Evolutionary conservation across 2,113 vertebrate species (phyloP).

Genomic region (Pheucticus melanocephalus): DNA sequence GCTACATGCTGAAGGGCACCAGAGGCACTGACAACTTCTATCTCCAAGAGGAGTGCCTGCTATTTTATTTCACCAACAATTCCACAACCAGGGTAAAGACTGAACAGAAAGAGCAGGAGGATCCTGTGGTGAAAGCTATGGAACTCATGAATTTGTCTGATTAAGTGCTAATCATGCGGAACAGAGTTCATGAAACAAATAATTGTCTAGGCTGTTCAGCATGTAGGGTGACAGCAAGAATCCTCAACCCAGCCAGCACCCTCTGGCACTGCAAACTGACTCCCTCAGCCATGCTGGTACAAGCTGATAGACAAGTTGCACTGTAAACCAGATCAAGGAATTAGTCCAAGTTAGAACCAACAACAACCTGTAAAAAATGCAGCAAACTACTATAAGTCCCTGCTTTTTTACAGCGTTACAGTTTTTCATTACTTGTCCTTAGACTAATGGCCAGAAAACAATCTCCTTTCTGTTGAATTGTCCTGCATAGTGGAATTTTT

Average conservation of each 20-base stretch:
- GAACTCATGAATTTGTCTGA: neutral
- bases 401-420: neutral
- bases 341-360: neutral
- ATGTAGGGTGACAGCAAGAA: neutral
- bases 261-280: neutral
- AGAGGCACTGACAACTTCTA: neutral
- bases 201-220: neutral
- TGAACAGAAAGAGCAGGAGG: neutral
- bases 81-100: neutral
- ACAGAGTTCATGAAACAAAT: neutral
- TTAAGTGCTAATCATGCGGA: neutral
- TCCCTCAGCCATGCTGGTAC: fast-evolving
- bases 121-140: neutral
- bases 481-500: neutral
- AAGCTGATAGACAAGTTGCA: neutral
- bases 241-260: neutral
- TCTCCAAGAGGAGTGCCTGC: neutral
- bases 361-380: neutral
- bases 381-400: neutral
- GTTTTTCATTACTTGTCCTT: neutral
- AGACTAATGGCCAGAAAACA: neutral
- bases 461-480: neutral
- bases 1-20: neutral
- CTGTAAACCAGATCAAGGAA: neutral
- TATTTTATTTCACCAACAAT: neutral